Conservation (phyloP, 2,888 invertebrate species). For the Hydrotaea diabolus region DNA sequence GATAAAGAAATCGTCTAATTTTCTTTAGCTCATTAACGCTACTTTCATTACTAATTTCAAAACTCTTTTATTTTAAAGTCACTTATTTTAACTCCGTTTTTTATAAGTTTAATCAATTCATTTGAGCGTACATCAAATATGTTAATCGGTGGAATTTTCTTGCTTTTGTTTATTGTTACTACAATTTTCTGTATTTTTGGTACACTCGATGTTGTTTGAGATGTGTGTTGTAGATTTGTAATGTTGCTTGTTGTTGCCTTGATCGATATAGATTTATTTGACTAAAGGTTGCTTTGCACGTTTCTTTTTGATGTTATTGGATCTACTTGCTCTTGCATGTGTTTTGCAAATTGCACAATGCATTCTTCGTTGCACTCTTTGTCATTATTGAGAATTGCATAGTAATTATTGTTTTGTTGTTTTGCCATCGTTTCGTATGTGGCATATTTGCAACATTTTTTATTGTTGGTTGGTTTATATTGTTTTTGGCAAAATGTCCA, state of each 20-base stretch:
- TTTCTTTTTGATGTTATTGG: neutral
- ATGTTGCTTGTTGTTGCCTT: neutral
- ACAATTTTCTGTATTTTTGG: conserved; percentile 1
- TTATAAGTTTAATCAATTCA: conserved; percentile 23
- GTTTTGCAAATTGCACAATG: too few relatives aligned
- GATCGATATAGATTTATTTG: too few relatives aligned
- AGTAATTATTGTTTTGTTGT: conserved; percentile 19
- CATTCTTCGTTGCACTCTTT: too few relatives aligned
- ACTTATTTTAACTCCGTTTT: too few relatives aligned
- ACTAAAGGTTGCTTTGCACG: conserved; percentile 16
- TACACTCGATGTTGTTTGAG: conserved; percentile 3
- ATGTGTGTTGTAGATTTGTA: neutral
- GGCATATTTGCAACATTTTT: too few relatives aligned
- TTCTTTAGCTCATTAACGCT: neutral
- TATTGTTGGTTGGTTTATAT: too few relatives aligned
- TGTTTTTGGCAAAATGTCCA: too few relatives aligned
- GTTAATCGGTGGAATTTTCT: too few relatives aligned
- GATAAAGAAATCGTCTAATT: too few relatives aligned
- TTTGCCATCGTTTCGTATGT: neutral
- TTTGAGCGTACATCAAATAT: conserved; percentile 30
- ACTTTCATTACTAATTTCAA: conserved; percentile 16
- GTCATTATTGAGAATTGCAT: too few relatives aligned
- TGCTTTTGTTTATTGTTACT: conserved; percentile 34
- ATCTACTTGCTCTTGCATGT: neutral
- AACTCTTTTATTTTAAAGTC: too few relatives aligned